Base-by-base conservation (phyloP, 2,113 vertebrate genomes). In the Menidia beryllina region DNA sequence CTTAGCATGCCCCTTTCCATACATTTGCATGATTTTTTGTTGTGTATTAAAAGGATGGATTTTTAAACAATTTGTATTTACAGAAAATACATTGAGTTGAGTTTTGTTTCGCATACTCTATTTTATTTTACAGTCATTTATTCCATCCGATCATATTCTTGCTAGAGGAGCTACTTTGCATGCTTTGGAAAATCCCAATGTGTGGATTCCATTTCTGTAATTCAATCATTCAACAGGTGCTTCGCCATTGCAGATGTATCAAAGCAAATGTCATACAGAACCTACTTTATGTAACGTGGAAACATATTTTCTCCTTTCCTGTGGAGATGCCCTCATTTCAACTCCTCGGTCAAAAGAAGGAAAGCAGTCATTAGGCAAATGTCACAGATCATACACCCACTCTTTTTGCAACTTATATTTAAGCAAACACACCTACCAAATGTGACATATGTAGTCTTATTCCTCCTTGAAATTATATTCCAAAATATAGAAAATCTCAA, bases 1-100 rank as follows among this genome's bases (percentile, higher is more conserved):
- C 58, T 59, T 27, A 65, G 85, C 82, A 88, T 88, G 83, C 58
- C 67, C 24, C 49, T 76, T 36, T 56, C 64, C 66, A 30, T 75
- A 39, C 15, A 9, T 80, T 63, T 79, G 87, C 87, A 89, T 88
- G 86, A 51, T 81, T 62, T 69, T 30, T 34, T 34, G 7, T 34
- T n/a, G n/a, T n/a, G n/a, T n/a, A n/a, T n/a, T n/a, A n/a, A n/a
- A n/a, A n/a, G n/a, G n/a, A n/a, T n/a, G n/a, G n/a, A n/a, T n/a
- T n/a, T n/a, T n/a, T n/a, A 6, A 38, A 7, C 30, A 0, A 48
- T 24, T 4, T 15, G n/a, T 57, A 45, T 45, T 19, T n/a, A 15
- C 12, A 10, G 38, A 25, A 38, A 27, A 20, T 26, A 3, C 41
- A 4, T 43, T 19, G n/a, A 1, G 1, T 55, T 61, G n/a, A n/a